These are phyloP conservation scores for Chondrilla cf. caribensis DNA, from an alignment of 37 sponge, comb jelly and placozoan genomes.

Conservation along the genomic window DNA sequence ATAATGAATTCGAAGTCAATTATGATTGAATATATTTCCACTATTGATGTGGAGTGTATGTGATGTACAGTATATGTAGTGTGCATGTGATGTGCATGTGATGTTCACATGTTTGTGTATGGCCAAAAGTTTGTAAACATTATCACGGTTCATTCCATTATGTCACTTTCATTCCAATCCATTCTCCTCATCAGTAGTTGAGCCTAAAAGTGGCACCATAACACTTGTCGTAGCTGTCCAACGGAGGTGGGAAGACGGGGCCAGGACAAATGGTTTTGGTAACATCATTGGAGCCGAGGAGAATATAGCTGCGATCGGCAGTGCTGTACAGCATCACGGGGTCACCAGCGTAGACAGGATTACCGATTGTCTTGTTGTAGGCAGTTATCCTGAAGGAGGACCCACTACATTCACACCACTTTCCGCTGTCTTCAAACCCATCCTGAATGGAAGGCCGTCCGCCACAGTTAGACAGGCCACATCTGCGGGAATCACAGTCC, in stretches of 20 bases:
- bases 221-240: constrained; percentile 4
- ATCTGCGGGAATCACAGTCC: neutral
- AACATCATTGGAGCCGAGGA: neutral
- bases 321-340: neutral
- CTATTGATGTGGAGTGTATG: too few species aligned
- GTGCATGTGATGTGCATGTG: too few species aligned
- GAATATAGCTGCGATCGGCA: neutral
- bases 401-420: constrained; percentile 12
- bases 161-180: too few species aligned
- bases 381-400: neutral
- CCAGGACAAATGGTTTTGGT: neutral
- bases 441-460: neutral
- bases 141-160: too few species aligned
- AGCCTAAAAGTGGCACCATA: neutral
- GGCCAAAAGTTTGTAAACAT: too few species aligned
- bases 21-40: too few species aligned
- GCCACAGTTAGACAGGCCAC: neutral
- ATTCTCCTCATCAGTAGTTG: constrained; percentile 6
- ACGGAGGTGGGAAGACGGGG: neutral
- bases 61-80: too few species aligned
- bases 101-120: too few species aligned
- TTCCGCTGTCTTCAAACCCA: constrained; percentile 9
- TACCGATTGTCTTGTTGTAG: constrained; percentile 14
- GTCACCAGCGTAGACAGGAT: constrained; percentile 3
- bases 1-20: too few species aligned